These are phyloP conservation scores for Drosophila peninsularis DNA, from an alignment of 2,888 invertebrate species.

Conservation along the genomic window DNA sequence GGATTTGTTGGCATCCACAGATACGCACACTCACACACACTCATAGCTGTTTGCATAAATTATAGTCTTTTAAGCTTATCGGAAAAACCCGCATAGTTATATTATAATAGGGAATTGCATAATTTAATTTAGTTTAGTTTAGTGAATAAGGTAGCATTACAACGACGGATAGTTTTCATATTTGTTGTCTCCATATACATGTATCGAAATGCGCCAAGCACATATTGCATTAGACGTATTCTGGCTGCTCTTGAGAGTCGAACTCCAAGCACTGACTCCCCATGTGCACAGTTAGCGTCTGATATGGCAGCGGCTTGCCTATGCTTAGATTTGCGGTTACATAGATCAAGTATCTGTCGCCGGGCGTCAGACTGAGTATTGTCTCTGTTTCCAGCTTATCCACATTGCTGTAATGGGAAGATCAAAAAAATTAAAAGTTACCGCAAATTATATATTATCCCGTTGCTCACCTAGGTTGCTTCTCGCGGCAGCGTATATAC, in stretches of 20 bases:
- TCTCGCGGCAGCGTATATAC: conserved; percentile 81
- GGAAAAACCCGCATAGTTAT: conserved; percentile 64
- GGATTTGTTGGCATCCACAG: conserved; percentile 56
- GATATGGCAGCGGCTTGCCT: conserved; percentile 87
- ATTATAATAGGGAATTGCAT: conserved; percentile 40
- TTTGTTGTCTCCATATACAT: conserved; percentile 5
- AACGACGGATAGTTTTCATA: conserved; percentile 73
- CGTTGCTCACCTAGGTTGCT: conserved; percentile 72
- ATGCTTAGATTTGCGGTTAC: conserved; percentile 86
- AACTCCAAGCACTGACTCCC: conserved; percentile 76
- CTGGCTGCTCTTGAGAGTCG: conserved; percentile 78
- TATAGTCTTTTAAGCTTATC: conserved; percentile 69
- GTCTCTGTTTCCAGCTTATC: conserved; percentile 85
- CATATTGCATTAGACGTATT: conserved; percentile 71
- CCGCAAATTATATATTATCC: not conserved
- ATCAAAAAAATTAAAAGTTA: not conserved
- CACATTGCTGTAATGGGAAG: conserved; percentile 82
- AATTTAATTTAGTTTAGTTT: conserved; percentile 31
- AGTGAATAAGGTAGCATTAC: conserved; percentile 73
- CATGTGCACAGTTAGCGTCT: conserved; percentile 85
- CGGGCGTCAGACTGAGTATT: conserved; percentile 85
- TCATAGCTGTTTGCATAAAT: conserved; percentile 48
- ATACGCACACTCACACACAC: conserved; percentile 19
- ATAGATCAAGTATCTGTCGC: conserved; percentile 86
- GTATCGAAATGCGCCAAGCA: not conserved